A percentile compares a stretch with the other conserved stretches of the same genome.
Conservation (phyloP, 1,140 invertebrate genomes). For the Meloidogyne hapla region DNA sequence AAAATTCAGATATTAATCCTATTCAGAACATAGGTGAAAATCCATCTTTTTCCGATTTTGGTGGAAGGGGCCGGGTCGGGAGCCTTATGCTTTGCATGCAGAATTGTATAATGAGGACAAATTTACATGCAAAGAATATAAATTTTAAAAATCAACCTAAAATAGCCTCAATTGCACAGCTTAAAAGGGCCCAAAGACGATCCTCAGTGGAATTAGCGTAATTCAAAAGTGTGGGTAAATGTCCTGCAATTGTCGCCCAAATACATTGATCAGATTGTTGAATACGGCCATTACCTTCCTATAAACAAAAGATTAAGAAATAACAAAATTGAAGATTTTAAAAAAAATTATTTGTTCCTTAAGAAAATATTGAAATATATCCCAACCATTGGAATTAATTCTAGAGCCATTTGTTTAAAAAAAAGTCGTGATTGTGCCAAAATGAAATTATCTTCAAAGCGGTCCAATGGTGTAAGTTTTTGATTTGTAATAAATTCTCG, state of each 20-base stretch:
- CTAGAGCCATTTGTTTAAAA: slow-evolving; percentile 33
- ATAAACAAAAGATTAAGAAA: background rate
- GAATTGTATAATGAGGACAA: no score
- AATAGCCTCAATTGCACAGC: slow-evolving; percentile 41
- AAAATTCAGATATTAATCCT: no score
- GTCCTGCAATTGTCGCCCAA: slow-evolving; percentile 42
- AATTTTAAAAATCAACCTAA: slow-evolving; percentile 4
- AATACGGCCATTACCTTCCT: slow-evolving; percentile 31
- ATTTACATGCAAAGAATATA: no score
- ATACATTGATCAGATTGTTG: slow-evolving; percentile 38
- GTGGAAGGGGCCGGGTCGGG: no score
- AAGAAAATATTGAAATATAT: background rate
- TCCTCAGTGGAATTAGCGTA: slow-evolving; percentile 35
- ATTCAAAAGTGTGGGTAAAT: slow-evolving; percentile 30
- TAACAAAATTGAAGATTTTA: background rate
- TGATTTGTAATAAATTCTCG: slow-evolving; percentile 42
- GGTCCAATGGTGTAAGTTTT: slow-evolving; percentile 31
- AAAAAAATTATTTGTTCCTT: background rate
- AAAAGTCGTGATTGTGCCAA: slow-evolving; percentile 33
- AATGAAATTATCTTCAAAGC: slow-evolving; percentile 22
- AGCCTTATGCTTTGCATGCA: no score
- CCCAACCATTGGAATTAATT: slow-evolving; percentile 34
- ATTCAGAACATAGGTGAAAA: no score
- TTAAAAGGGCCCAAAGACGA: slow-evolving; percentile 39
- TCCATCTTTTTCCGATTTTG: no score